Conservation (phyloP, 2,888 invertebrate species). For the Ariolimax columbianus region DNA sequence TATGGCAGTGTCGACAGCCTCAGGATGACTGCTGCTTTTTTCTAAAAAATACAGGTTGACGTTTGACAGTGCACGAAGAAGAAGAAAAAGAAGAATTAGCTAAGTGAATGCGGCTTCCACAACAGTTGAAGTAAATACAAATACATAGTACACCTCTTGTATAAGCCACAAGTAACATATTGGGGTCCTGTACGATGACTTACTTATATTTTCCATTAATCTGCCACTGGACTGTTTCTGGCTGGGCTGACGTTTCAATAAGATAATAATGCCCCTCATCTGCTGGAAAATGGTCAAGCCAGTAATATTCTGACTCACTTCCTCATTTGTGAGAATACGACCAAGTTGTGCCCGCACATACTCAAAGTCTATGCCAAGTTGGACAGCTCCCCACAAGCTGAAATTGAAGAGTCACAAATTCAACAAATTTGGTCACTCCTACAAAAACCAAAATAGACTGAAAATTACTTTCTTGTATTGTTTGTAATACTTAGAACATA, state of each 20-base stretch:
- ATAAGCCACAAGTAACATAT: too few relatives aligned
- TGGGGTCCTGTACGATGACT: constrained; percentile 39
- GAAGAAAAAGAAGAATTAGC: too few relatives aligned
- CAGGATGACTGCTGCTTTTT: too few relatives aligned
- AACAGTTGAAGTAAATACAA: too few relatives aligned
- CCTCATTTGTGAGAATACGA: constrained; percentile 61
- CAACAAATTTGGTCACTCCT: neutral
- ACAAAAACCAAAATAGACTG: neutral
- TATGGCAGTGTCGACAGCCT: too few relatives aligned
- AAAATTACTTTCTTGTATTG: neutral
- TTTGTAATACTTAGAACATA: neutral
- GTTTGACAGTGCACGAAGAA: too few relatives aligned
- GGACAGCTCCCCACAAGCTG: constrained; percentile 76
- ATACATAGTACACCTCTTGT: too few relatives aligned
- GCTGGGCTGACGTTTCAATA: constrained; percentile 74
- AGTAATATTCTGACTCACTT: constrained; percentile 70
- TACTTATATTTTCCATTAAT: constrained; percentile 65
- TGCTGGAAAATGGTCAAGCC: constrained; percentile 73
- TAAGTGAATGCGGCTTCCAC: too few relatives aligned
- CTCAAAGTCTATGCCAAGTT: constrained; percentile 73
- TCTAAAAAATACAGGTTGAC: too few relatives aligned
- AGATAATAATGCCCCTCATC: constrained; percentile 68
- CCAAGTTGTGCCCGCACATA: constrained; percentile 70
- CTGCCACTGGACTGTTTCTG: constrained; percentile 61
- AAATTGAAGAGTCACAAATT: constrained; percentile 43